phyloP scores from a whole-genome alignment of 2,113 vertebrate genomes.

The Tyto alba region DNA sequence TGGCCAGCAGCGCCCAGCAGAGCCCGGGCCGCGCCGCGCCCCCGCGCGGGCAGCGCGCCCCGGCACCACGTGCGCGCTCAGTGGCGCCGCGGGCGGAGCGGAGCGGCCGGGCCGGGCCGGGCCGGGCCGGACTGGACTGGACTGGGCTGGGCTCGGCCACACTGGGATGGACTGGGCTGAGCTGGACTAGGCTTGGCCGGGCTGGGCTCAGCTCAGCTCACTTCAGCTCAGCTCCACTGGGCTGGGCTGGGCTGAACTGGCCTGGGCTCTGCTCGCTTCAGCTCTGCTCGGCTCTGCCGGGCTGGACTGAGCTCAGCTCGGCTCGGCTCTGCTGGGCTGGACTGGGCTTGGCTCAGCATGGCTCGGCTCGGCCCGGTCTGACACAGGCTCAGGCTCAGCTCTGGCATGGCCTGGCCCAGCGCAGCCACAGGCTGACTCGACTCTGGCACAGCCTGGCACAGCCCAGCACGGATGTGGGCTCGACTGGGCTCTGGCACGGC shows the following conservation, averaged over 20 bases:
- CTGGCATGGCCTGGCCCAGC: not conserved
- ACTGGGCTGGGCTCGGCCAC: no score
- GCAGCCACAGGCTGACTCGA: not conserved
- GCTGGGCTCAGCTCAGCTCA: no score
- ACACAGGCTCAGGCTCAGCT: not conserved
- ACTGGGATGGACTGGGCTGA: no score
- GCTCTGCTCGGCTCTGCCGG: accelerated
- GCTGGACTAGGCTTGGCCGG: no score
- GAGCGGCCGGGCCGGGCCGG: no score
- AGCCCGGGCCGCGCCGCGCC: no score
- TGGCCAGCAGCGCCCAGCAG: not conserved
- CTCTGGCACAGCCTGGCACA: not conserved
- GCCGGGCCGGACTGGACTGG: no score
- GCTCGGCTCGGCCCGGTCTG: no score
- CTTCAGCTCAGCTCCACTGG: accelerated
- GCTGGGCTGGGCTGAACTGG: accelerated
- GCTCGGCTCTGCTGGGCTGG: accelerated
- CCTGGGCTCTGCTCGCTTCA: no score
- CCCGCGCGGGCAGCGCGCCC: not conserved
- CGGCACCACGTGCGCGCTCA: not conserved
- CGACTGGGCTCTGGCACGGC: no score
- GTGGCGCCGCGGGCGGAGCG: no score
- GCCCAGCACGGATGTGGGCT: not conserved
- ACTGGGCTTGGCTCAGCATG: no score
- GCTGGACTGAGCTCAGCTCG: accelerated